phyloP scores from a whole-genome alignment of 2,113 vertebrate genomes.

The Cochlearius cochlearius region DNA sequence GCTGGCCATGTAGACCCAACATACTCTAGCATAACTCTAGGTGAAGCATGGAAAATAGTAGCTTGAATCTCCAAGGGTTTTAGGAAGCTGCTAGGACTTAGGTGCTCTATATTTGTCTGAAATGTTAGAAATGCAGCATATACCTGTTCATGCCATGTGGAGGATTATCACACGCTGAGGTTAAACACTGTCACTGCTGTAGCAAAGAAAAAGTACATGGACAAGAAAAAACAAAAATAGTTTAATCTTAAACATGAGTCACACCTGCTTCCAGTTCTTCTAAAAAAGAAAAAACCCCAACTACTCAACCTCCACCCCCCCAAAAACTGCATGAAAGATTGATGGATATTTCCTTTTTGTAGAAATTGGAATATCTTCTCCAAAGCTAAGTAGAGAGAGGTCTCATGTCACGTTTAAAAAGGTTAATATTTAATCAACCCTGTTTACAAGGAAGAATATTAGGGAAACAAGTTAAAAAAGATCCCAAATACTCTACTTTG shows the following conservation, averaged over 20 bases:
- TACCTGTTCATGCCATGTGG: background rate
- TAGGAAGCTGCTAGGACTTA: conserved; percentile 61
- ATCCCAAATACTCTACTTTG: background rate
- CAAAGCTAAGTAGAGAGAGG: background rate
- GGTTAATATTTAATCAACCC: background rate
- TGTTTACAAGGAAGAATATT: background rate
- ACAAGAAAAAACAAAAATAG: background rate
- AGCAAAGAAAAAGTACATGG: background rate
- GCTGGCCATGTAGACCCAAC: conserved; percentile 23
- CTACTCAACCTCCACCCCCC: background rate
- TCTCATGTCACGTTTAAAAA: background rate
- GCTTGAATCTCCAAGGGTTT: conserved; percentile 32
- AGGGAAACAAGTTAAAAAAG: background rate
- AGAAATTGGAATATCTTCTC: background rate
- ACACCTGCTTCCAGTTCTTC: background rate
- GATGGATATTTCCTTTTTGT: background rate
- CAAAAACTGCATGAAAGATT: background rate
- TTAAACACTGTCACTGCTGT: background rate
- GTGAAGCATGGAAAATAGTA: conserved; percentile 55
- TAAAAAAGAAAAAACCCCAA: background rate
- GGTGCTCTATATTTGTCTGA: conserved; percentile 36
- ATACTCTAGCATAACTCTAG: conserved; percentile 42
- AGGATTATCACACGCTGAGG: background rate
- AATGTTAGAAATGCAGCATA: conserved; percentile 33
- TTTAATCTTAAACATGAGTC: background rate